Base-by-base conservation (phyloP, 2,888 invertebrate genomes). In the Aradus depressus region DNA sequence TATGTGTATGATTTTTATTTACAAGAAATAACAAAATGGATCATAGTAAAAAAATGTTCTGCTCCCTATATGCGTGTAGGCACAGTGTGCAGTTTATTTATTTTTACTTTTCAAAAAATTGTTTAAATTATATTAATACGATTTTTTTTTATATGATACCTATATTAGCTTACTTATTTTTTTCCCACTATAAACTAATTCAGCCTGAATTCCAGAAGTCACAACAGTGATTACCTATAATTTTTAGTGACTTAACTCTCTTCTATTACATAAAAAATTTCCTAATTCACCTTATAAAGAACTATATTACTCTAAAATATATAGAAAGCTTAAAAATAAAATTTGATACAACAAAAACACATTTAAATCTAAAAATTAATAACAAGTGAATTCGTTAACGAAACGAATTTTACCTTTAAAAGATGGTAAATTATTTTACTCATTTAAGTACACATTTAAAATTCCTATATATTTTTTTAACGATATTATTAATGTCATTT, bases 1-100 rank as follows among this genome's bases (percentile, higher is more conserved):
- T 14, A 44, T 35, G 12, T 16, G 35, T 16, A 34, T 22, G 32
- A 44, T 44, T 44, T 44, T 23, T 18, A 31, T 3, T 44, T 22
- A 44, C 25, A 35, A 44, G 35, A 31, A 31, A 44, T 21, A 34
- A 14, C 32, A 4, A 34, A 34, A n/a, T 12, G 35, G n/a, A 34
- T n/a, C n/a, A n/a, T n/a, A n/a, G n/a, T n/a, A n/a, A n/a, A n/a
- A 31, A 44, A 22, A 44, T 34, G 31, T 34, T 21, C 34, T 44
- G 44, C 44, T 34, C 34, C 44, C 44, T 44, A 34, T 21, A 18
- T 44, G 32, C 22, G 32, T 44, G 10, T 31, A 44, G 44, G 44
- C 44, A 44, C 44, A 34, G 22, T 44, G 32, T 44, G 44, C 44
- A n/a, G n/a, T n/a, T n/a, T n/a, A n/a, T n/a, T n/a, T n/a, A n/a